A percentile compares a stretch with the other conserved stretches of the same genome.
Evolutionary conservation across 2,797 vertebrate species (phyloP).

Genomic region (Oryzias dopingdopingensis): DNA sequence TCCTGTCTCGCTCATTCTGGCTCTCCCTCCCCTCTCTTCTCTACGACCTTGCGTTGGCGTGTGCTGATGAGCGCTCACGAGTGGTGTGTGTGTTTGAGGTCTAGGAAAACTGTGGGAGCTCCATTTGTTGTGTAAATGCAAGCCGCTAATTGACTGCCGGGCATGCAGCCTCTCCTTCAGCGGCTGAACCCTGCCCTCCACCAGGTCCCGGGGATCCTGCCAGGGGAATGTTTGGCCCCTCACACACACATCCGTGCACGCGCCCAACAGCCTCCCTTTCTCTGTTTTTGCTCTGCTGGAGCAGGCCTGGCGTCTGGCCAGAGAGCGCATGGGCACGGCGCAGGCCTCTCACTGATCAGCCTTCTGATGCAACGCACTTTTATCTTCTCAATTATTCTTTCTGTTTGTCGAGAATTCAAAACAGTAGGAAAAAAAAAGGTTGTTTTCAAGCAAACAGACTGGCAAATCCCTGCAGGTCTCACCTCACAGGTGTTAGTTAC

Average conservation of each 20-base stretch:
- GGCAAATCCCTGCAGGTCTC: neutral
- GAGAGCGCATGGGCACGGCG: constrained; percentile 50
- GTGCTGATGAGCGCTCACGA: constrained; percentile 68
- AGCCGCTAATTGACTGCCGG: constrained; percentile 75
- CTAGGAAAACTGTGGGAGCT: constrained; percentile 60
- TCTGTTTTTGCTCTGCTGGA: constrained; percentile 40
- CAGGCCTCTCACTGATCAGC: constrained; percentile 44
- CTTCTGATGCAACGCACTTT: constrained; percentile 23
- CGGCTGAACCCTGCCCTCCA: constrained; percentile 73
- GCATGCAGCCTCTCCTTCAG: constrained; percentile 74
- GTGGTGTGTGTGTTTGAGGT: constrained; percentile 28
- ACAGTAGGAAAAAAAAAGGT: constrained; percentile 1
- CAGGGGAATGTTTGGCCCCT: constrained; percentile 60
- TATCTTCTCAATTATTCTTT: constrained; percentile 2
- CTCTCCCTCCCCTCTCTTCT: constrained; percentile 37
- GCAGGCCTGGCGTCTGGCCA: constrained; percentile 61
- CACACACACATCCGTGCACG: constrained; percentile 24
- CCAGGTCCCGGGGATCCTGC: constrained; percentile 66
- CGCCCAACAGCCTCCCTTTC: constrained; percentile 38
- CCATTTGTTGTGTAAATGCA: constrained; percentile 78
- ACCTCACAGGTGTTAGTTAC: neutral
- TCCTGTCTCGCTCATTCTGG: constrained; percentile 35
- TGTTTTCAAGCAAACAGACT: constrained; percentile 5
- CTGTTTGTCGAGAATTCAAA: neutral
- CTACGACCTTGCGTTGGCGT: constrained; percentile 71